Evolutionary conservation across 1,140 invertebrate species (phyloP), one percentile per base, ranked within the genome.

Genomic region (Leguminivora glycinivorella): DNA sequence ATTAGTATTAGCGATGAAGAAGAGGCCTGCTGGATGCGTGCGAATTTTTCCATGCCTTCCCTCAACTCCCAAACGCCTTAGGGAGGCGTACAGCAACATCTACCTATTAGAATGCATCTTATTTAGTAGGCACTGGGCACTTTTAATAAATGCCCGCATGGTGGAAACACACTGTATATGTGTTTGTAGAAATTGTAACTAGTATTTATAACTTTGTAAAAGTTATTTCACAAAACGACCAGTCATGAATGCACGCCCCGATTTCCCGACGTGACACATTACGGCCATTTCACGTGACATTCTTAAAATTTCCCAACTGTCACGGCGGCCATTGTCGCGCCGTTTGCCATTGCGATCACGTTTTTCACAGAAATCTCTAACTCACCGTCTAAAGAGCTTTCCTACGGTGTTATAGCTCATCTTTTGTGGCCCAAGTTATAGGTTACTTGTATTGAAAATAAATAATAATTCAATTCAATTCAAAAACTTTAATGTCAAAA

Each of bases 291-390:
- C 58, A 17, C 58, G 25, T 14, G 58, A 63, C 58, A 31, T 63
- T 63, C 58, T 63, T 69, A 71, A 71, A 70, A 74, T 63, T 68
- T 72, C 26, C 63, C 67, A 66, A 56, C 68, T 56, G 67, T 67
- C 70, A 75, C 70, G 71, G 69, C 25, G 70, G 67, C 25, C 43
- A 70, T 72, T 70, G 66, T 68, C 31, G 70, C 52, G 43, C 43
- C 56, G 72, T 73, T 79, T 78, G 77, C 71, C 76, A 83, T 81
- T 80, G 80, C 74, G 70, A 77, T 80, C 82, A 80, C 79, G 81
- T 79, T 52, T 70, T 68, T 56, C 56, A 24, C 71, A 76, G 75
- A 80, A 82, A 80, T 83, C 83, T 81, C 73, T 77, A 77, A 77
- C 75, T 76, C 75, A 72, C 69, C 73, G 80, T 80, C 74, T 82